Evolutionary conservation across 2,113 vertebrate species (phyloP).

Genomic region (Toxotes jaculatrix): DNA sequence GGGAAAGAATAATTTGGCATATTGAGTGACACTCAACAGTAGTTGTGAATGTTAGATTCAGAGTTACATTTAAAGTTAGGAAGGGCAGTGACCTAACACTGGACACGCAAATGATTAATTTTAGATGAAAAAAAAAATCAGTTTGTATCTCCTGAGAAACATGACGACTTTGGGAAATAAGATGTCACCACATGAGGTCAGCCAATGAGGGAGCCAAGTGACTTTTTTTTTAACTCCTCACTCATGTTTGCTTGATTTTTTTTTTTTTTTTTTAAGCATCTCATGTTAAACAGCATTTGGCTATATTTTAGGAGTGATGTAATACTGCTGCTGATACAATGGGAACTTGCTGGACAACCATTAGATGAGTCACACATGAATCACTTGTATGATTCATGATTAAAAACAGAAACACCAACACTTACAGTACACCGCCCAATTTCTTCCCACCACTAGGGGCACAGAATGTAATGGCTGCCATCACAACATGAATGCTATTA

Average conservation of each 20-base stretch:
- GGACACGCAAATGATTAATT: background rate
- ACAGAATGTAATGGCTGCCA: conserved; percentile 9
- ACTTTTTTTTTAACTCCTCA: background rate
- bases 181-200: background rate
- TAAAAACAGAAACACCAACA: conserved; percentile 47
- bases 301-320: conserved; percentile 19
- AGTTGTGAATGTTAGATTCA: conserved; percentile 20
- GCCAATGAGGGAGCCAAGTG: background rate
- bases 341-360: conserved; percentile 22
- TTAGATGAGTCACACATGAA: conserved; percentile 64
- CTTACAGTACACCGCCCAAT: background rate
- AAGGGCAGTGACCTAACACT: conserved; percentile 8
- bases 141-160: background rate
- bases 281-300: background rate
- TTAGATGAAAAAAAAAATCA: background rate
- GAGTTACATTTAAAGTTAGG: conserved; percentile 16
- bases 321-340: conserved; percentile 9
- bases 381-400: conserved; percentile 62
- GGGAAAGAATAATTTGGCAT: conserved; percentile 11
- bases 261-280: background rate
- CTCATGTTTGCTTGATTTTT: background rate
- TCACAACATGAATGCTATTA: background rate
- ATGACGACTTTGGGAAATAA: background rate
- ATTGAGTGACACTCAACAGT: conserved; percentile 22
- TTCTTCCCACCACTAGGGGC: conserved; percentile 1